Conservation (phyloP, 2,113 vertebrate species). For the Indicator maculatus region DNA sequence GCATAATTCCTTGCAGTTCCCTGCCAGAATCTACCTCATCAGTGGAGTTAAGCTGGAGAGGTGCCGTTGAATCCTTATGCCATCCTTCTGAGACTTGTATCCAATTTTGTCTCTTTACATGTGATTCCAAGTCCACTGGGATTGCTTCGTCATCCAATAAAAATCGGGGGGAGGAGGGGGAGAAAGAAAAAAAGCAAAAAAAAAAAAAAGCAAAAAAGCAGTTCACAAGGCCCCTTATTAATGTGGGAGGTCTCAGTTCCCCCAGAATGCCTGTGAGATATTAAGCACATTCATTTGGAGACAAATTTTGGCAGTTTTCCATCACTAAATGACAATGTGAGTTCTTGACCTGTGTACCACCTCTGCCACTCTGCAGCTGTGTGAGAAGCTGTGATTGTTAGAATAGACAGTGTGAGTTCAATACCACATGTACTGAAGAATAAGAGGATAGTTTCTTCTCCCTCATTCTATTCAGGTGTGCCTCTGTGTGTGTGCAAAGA, state of each 20-base stretch:
- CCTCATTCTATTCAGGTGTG: background rate
- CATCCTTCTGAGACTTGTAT: background rate
- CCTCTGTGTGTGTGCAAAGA: background rate
- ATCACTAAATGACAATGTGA: background rate
- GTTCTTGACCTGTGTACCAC: background rate
- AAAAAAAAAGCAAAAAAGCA: background rate
- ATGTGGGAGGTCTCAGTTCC: constrained; percentile 5
- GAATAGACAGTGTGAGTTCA: background rate
- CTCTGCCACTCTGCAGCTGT: background rate
- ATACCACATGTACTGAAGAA: rapidly evolving
- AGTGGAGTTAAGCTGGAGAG: background rate
- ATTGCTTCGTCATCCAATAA: background rate
- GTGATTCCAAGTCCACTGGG: background rate
- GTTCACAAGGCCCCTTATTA: background rate
- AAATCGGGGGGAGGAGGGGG: background rate
- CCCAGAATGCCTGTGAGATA: background rate
- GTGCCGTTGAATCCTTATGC: constrained; percentile 39
- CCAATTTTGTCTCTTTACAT: background rate
- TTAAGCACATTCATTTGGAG: background rate
- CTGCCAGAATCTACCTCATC: constrained; percentile 52
- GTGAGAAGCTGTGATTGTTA: background rate
- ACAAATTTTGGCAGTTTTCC: background rate
- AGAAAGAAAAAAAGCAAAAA: background rate
- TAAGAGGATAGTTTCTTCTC: background rate
- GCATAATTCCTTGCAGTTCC: background rate